A percentile compares a stretch with the other conserved stretches of the same genome.
Conservation (phyloP, 2,797 vertebrate species). For the Danio choprae region DNA sequence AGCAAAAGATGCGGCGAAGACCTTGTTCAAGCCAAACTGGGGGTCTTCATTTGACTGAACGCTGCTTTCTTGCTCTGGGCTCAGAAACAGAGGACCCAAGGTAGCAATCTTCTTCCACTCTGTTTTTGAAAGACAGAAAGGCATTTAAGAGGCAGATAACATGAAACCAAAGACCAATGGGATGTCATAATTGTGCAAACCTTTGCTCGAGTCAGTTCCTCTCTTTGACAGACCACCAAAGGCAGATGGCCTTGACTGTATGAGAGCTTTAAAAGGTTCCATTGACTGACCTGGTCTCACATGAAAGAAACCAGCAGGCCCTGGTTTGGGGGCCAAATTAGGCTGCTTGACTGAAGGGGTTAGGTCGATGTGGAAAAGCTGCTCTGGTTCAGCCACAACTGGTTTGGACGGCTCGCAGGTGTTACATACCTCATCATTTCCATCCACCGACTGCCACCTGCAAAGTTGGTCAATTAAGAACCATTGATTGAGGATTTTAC, state of each 20-base stretch:
- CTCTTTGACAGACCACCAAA: slow-evolving; percentile 46
- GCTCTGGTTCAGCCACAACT: not conserved
- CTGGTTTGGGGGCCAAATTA: not conserved
- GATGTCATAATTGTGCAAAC: slow-evolving; percentile 28
- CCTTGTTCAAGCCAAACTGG: not conserved
- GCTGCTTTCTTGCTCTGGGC: slow-evolving; percentile 41
- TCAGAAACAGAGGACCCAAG: slow-evolving; percentile 67
- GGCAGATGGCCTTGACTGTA: slow-evolving; percentile 1
- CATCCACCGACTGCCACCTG: slow-evolving; percentile 75
- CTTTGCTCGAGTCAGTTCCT: slow-evolving; percentile 10
- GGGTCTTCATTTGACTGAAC: slow-evolving; percentile 3
- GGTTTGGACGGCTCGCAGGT: slow-evolving; percentile 61
- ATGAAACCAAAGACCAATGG: accelerated
- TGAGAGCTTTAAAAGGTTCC: not conserved
- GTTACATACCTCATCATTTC: slow-evolving; percentile 67
- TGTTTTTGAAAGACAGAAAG: slow-evolving; percentile 35
- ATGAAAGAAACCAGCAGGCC: slow-evolving; percentile 23
- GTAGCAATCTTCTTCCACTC: slow-evolving; percentile 54
- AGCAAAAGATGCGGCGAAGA: not conserved
- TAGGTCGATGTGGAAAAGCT: not conserved
- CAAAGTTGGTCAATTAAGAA: not conserved
- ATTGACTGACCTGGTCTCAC: slow-evolving; percentile 46
- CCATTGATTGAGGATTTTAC: not conserved
- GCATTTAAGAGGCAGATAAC: not conserved
- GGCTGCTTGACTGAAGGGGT: not conserved